phyloP scores from a whole-genome alignment of 1,140 invertebrate species.

The Andricus grossulariae region DNA sequence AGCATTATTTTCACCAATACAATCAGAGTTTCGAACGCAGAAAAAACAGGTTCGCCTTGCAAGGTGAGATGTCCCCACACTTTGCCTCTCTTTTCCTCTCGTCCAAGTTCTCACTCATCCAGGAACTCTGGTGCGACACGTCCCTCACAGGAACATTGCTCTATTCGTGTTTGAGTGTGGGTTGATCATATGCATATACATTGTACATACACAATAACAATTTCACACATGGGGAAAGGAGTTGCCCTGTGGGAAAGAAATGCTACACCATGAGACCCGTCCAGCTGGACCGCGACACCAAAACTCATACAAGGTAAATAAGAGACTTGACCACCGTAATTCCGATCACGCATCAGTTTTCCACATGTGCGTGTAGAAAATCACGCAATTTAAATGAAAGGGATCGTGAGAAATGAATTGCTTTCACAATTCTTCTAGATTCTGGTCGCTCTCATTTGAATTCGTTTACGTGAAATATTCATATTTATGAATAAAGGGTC shows the following conservation, averaged over 20 bases:
- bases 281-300: slow-evolving; percentile 66
- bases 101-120: not conserved
- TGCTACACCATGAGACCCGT: slow-evolving; percentile 71
- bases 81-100: slow-evolving; percentile 34
- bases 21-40: slow-evolving; percentile 50
- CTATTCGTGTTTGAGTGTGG: slow-evolving; percentile 50
- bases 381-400: too few relatives aligned
- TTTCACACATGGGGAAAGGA: slow-evolving; percentile 42
- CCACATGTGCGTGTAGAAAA: too few relatives aligned
- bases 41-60: slow-evolving; percentile 66
- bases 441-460: too few relatives aligned
- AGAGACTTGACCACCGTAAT: slow-evolving; percentile 60
- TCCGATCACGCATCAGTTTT: slow-evolving; percentile 49
- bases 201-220: too few relatives aligned
- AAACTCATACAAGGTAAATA: slow-evolving; percentile 63
- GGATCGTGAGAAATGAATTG: too few relatives aligned
- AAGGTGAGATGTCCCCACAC: slow-evolving; percentile 63
- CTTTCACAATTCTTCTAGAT: too few relatives aligned
- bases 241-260: slow-evolving; percentile 73
- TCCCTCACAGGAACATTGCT: slow-evolving; percentile 30
- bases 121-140: slow-evolving; percentile 26
- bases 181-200: too few relatives aligned
- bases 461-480: too few relatives aligned
- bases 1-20: slow-evolving; percentile 56
- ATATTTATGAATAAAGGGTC: too few relatives aligned